Base-by-base conservation (phyloP, 2,797 vertebrate species). In the Cetoscarus ocellatus region DNA sequence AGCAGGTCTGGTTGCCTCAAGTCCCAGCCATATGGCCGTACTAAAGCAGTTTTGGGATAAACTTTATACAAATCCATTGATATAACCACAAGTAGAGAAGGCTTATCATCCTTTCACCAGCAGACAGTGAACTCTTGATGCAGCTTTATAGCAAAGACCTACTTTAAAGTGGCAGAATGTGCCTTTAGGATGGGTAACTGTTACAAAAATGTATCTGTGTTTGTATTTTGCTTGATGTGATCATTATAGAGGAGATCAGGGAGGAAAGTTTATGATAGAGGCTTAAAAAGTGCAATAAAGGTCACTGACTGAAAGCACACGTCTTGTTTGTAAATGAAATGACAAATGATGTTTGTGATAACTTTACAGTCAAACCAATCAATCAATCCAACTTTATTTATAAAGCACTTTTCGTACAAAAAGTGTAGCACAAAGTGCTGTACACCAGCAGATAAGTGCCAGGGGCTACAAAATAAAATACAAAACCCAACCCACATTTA, bases 1-100 rank as follows among this genome's bases (percentile, higher is more conserved):
- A 81, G 81, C 83, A 74, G 76, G 70, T 39, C 58, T 27, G 40
- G 50, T 70, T 9, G 66, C 61, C 69, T 77, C 44, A 70, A 62
- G 76, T 81, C 60, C 1, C 60, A 42, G 60, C 81, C 87, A 88
- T 81, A 70, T 89, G 81, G 66, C 53, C 48, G 13, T 15, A 61
- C 51, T 74, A 27, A 48, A 68, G 53, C 38, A 35, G 66, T 69
- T 82, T 65, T 19, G 19, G 55, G 67, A 69, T 45, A 49, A 72
- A 66, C 17, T 72, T 68, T 10, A 36, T 62, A 52, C 36, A 54
- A 36, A 58, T 57, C 40, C 17, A 57, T 38, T 73, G 45, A 61
- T 70, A 19, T 3, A 47, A 15, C 35, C 42, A 12, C 15, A 42
- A 27, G 27, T 18, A 11, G 19, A 42, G 15, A 34, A 11, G 27